phyloP scores from a whole-genome alignment of 2,888 invertebrate species.

The Cyclophora albipunctata region DNA sequence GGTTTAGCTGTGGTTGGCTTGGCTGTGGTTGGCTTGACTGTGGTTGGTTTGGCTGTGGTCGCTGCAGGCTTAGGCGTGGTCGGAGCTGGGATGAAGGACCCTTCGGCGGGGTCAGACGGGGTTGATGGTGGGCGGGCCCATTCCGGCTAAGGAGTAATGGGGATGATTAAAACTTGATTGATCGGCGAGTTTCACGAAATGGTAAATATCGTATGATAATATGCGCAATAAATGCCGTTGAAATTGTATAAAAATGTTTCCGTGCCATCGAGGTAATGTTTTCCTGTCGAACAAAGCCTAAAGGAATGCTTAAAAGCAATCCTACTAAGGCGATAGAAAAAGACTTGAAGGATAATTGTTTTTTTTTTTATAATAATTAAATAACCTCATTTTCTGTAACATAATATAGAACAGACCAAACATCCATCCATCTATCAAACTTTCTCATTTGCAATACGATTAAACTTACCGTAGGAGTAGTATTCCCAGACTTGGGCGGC shows the following conservation, averaged over 20 bases:
- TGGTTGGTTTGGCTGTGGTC: conserved; percentile 24
- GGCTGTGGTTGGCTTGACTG: conserved; percentile 32
- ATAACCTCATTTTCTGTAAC: too few species aligned
- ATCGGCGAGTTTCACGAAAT: too few species aligned
- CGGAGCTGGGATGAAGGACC: conserved; percentile 44
- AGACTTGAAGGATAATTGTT: too few species aligned
- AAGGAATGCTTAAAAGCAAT: too few species aligned
- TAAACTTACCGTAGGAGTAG: conserved; percentile 79
- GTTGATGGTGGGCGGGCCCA: conserved; percentile 89
- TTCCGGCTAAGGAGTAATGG: conserved; percentile 77
- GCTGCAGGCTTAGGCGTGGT: conserved; percentile 22
- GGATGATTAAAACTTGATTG: not conserved
- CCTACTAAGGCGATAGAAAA: too few species aligned
- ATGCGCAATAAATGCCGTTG: not conserved
- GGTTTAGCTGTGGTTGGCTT: conserved; percentile 23
- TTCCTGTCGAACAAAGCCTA: too few species aligned
- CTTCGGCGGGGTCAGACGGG: conserved; percentile 69
- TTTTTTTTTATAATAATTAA: too few species aligned
- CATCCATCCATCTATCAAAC: too few species aligned
- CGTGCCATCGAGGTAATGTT: too few species aligned
- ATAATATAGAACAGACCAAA: too few species aligned
- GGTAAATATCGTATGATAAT: not conserved
- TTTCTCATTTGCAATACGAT: too few species aligned
- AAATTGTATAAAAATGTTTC: too few species aligned
- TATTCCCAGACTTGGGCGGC: conserved; percentile 74